A percentile compares a stretch with the other conserved stretches of the same genome.
phyloP scores from a whole-genome alignment of 2,113 vertebrate genomes.

The Ovis canadensis region DNA sequence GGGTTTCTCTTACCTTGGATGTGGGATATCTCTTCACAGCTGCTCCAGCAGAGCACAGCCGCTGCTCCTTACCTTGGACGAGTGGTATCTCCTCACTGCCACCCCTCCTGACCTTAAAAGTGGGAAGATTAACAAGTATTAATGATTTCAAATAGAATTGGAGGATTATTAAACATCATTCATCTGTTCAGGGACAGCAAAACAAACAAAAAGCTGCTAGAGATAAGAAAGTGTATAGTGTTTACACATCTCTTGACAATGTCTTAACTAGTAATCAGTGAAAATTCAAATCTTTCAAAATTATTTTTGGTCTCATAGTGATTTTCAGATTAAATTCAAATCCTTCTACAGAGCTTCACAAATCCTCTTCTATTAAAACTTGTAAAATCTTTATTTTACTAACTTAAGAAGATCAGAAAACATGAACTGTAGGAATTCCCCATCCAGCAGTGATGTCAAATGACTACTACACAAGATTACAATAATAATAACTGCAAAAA shows the following conservation, averaged over 20 bases:
- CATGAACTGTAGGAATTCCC: background rate
- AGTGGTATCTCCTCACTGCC: too few species aligned
- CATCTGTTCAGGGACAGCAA: background rate
- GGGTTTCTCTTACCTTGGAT: too few species aligned
- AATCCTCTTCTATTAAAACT: background rate
- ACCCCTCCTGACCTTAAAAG: too few species aligned
- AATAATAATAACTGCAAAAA: background rate
- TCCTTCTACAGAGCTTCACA: background rate
- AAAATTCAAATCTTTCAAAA: slow-evolving; percentile 22
- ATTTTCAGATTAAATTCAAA: slow-evolving; percentile 30
- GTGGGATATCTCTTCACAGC: too few species aligned
- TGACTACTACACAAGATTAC: background rate
- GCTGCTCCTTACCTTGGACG: too few species aligned
- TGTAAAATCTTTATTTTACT: background rate
- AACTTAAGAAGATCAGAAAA: background rate
- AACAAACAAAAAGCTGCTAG: background rate
- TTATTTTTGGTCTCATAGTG: slow-evolving; percentile 4
- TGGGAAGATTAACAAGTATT: background rate
- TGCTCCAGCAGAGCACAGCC: too few species aligned
- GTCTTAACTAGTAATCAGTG: background rate
- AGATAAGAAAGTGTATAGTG: background rate
- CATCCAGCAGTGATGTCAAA: background rate
- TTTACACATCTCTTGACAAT: background rate
- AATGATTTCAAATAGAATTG: background rate
- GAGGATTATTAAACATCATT: slow-evolving; percentile 2